Conservation (phyloP, 2,888 invertebrate species). For the Deroplatys truncata region DNA sequence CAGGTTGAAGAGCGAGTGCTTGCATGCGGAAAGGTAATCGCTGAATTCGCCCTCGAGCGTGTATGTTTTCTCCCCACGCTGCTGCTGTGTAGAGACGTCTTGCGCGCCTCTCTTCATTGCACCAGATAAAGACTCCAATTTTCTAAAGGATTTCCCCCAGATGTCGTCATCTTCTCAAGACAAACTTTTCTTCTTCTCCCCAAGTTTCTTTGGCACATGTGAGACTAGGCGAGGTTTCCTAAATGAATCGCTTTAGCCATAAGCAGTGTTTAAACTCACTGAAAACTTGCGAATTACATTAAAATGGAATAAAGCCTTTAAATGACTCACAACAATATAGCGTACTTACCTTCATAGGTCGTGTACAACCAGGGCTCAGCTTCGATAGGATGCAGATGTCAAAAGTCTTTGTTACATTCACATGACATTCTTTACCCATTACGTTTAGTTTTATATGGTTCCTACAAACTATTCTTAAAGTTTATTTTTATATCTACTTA, state of each 20-base stretch:
- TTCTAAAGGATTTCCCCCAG: constrained; percentile 12
- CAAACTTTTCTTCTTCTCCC: not conserved
- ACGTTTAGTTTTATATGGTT: too few relatives aligned
- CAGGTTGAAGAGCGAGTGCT: not conserved
- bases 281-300: not conserved
- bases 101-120: not conserved
- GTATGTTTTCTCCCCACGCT: not conserved
- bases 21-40: not conserved
- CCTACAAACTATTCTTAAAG: too few relatives aligned
- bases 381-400: too few relatives aligned
- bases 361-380: too few relatives aligned
- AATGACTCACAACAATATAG: not conserved
- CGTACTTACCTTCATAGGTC: not conserved
- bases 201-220: not conserved
- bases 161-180: not conserved
- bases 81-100: not conserved
- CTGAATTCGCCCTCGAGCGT: not conserved
- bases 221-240: not conserved
- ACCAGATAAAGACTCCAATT: constrained; percentile 12
- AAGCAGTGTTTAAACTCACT: not conserved
- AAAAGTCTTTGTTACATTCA: too few relatives aligned
- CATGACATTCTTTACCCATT: too few relatives aligned
- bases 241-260: not conserved
- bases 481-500: too few relatives aligned
- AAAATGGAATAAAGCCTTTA: not conserved